A percentile compares a stretch with the other conserved stretches of the same genome.
Evolutionary conservation across 2,888 invertebrate genomes (phyloP).

Genomic region (Argyresthia goedartella): DNA sequence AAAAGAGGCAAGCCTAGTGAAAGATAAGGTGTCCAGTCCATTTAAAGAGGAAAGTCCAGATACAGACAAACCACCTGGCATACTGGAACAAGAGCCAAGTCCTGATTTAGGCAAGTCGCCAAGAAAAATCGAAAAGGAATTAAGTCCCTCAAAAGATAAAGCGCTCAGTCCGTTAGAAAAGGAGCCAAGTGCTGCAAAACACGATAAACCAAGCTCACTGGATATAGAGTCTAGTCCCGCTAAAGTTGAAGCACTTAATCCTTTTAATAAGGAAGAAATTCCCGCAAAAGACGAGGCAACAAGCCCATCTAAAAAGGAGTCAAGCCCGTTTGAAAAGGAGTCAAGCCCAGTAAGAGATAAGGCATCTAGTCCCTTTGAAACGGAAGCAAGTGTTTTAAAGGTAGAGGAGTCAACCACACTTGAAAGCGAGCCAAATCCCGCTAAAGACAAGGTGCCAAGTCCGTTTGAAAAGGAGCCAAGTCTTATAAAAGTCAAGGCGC

Average conservation of each 20-base stretch:
- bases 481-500: neutral
- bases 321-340: neutral
- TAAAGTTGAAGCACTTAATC: neutral
- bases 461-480: neutral
- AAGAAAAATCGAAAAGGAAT: neutral
- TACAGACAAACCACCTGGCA: neutral
- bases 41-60: neutral
- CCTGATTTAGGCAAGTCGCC: neutral
- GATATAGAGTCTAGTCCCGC: neutral
- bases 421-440: conserved; percentile 23
- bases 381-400: too few relatives aligned
- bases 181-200: neutral
- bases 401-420: conserved; percentile 10
- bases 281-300: neutral
- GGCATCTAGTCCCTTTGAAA: conserved; percentile 9
- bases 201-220: neutral
- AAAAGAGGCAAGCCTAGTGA: neutral
- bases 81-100: neutral
- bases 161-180: neutral
- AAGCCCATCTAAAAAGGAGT: too few relatives aligned
- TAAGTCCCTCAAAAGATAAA: neutral
- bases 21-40: neutral
- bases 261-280: neutral
- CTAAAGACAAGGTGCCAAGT: conserved; percentile 8
- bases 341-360: conserved; percentile 7